Base-by-base conservation (phyloP, 2,113 vertebrate genomes). In the Grammomys dolichurus region DNA sequence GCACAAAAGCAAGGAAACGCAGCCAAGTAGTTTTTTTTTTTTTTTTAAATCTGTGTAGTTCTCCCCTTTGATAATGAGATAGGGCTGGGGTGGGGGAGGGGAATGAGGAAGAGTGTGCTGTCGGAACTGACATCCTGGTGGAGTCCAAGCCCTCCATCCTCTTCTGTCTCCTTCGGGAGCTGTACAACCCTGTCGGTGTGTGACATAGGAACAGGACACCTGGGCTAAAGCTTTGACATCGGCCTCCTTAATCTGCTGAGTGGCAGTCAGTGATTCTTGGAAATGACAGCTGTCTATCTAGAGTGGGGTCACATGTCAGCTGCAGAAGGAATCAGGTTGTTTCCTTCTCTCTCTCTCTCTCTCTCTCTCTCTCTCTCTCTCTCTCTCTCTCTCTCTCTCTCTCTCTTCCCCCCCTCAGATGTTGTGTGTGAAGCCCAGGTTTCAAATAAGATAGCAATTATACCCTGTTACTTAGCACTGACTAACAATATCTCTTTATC, bases 401-500 rank as follows among this genome's bases (percentile, higher is more conserved):
- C 9, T 1, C 1, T 14, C 24, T 69, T 31, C 28, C 22, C 48
- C 51, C 17, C 28, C 48, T 77, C 90, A 78, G 80, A 93, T 54
- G 94, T 91, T 60, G 95, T 95, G 89, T 92, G 90, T 96, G 84
- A 90, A 97, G 97, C 95, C 94, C 96, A 95, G 96, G 93, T 98
- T 93, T 98, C 96, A 96, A 95, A 97, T 95, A 96, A 98, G 58
- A 97, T 95, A 95, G 81, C 77, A 96, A 93, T 94, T 96, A 91
- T 97, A 93, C 94, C 97, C 96, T 97, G 54, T 96, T 94, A 58
- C 96, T 88, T 93, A 93, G 94, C 33, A 60, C 92, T 94, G 97
- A 97, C 95, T 95, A 96, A 24, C 91, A 92, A 90, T 78, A 94
- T 97, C 98, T 98, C 97, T 96, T 24, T 4, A 91, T 94, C 96